phyloP scores from a whole-genome alignment of 2,888 invertebrate species.

The Furcula furcula region DNA sequence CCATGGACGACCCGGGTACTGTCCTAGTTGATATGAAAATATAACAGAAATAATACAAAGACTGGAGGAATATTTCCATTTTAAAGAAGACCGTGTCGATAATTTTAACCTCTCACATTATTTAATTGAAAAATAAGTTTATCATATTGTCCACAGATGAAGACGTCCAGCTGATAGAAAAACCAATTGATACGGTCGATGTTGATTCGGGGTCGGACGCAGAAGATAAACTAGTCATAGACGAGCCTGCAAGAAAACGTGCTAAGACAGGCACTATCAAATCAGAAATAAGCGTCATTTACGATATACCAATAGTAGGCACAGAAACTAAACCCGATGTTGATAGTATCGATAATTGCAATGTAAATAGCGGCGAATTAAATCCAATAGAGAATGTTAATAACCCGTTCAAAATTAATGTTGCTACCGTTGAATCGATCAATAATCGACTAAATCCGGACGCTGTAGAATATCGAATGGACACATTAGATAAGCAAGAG shows the following conservation, averaged over 20 bases:
- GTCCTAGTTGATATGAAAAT: too few species aligned
- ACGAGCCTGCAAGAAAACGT: not conserved
- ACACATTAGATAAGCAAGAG: not conserved
- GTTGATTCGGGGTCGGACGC: not conserved
- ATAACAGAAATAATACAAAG: too few species aligned
- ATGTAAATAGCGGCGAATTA: too few species aligned
- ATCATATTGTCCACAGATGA: not conserved
- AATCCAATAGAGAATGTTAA: too few species aligned
- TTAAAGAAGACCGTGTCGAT: too few species aligned
- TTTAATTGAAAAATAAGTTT: too few species aligned
- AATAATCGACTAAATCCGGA: not conserved
- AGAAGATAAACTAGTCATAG: not conserved
- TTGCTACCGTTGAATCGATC: not conserved
- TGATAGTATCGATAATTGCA: too few species aligned
- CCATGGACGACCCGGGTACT: too few species aligned
- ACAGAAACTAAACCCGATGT: too few species aligned
- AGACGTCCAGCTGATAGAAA: conserved; percentile 1
- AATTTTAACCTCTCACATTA: not conserved
- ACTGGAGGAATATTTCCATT: not conserved
- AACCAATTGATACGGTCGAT: conserved; percentile 1
- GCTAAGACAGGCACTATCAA: too few species aligned
- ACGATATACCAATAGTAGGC: too few species aligned
- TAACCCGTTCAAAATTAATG: not conserved
- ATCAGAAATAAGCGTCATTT: too few species aligned
- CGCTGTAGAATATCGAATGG: not conserved